These are phyloP conservation scores for Lamellibrachia luymesi DNA, from an alignment of 1,140 invertebrate genomes.

Conservation along the genomic window DNA sequence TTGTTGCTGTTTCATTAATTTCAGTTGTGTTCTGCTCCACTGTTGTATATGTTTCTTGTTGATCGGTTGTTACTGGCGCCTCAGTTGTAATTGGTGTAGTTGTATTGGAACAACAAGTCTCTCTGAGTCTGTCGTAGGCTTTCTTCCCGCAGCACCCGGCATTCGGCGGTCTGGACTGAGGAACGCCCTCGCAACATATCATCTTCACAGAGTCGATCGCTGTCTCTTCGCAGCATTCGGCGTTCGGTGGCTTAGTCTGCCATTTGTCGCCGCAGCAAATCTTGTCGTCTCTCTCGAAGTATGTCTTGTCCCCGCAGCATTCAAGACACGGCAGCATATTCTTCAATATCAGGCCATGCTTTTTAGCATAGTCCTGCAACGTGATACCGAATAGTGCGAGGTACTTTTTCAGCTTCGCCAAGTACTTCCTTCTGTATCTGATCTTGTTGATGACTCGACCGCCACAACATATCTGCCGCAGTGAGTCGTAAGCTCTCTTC, in stretches of 20 bases:
- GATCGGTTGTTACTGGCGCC: neutral
- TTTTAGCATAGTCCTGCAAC: neutral
- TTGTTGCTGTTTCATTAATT: too few relatives aligned
- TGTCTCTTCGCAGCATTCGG: neutral
- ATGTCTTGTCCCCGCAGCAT: neutral
- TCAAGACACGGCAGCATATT: neutral
- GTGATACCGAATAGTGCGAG: neutral
- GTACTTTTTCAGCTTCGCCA: neutral
- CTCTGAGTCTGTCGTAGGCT: neutral
- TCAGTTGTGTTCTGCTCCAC: too few relatives aligned
- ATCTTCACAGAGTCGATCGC: neutral
- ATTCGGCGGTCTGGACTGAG: neutral
- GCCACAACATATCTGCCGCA: neutral
- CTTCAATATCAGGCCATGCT: neutral
- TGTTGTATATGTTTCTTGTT: neutral
- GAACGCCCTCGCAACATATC: neutral
- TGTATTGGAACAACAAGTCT: neutral
- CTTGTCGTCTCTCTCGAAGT: neutral
- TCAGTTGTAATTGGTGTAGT: neutral
- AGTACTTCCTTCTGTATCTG: neutral
- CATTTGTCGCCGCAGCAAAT: neutral
- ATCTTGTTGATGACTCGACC: neutral
- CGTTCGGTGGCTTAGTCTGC: neutral
- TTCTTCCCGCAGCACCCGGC: neutral
- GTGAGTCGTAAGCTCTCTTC: neutral